Conservation (phyloP, 2,113 vertebrate genomes). For the Petrocephalus zakoni region DNA sequence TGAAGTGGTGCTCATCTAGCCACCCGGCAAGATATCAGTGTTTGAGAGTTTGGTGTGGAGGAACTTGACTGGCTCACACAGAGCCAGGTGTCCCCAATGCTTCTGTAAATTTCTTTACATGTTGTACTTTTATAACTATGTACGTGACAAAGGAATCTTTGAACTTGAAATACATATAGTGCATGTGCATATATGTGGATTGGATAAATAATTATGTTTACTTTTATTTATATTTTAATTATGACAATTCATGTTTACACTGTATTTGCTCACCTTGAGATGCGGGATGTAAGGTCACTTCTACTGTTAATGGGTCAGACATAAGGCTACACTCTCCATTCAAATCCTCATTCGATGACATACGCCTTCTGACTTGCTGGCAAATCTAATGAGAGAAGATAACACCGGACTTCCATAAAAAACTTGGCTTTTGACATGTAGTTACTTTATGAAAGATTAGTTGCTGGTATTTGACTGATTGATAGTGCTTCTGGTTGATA, state of each 20-base stretch:
- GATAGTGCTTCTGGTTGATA: not conserved
- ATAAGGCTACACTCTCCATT: slow-evolving; percentile 33
- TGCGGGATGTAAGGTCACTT: slow-evolving; percentile 13
- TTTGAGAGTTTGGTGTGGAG: no score
- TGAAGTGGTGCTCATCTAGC: no score
- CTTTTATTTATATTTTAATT: not conserved
- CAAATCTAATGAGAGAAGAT: slow-evolving; percentile 29
- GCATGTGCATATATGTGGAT: not conserved
- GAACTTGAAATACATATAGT: not conserved
- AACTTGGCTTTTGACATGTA: not conserved
- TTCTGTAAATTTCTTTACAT: not conserved
- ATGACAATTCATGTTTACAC: not conserved
- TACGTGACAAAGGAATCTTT: not conserved
- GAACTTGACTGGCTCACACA: no score
- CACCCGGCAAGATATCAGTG: no score
- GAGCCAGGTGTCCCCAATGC: not conserved
- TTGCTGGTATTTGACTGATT: not conserved
- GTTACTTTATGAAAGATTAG: not conserved
- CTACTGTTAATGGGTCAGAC: not conserved
- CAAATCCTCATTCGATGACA: slow-evolving; percentile 25
- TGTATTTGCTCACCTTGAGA: slow-evolving; percentile 27
- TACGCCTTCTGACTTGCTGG: slow-evolving; percentile 27
- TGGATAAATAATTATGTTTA: not conserved
- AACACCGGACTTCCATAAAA: not conserved
- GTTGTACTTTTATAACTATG: not conserved